These are phyloP conservation scores for Misgurnus anguillicaudatus DNA, from an alignment of 2,113 vertebrate species.

Conservation along the genomic window DNA sequence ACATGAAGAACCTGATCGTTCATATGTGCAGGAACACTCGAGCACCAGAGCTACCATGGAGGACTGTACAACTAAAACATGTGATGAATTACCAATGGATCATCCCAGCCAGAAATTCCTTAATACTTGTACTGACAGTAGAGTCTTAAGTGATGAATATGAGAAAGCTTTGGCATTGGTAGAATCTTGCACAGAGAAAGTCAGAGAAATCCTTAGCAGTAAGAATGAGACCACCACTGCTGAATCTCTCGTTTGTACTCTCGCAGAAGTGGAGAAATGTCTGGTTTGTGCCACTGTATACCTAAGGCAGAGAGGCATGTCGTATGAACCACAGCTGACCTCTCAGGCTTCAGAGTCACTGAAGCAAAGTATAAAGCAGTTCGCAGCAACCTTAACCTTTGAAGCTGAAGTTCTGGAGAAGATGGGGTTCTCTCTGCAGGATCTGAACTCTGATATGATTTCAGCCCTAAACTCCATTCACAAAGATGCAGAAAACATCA, in stretches of 20 bases:
- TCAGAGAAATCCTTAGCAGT: constrained; percentile 72
- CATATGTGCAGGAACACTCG: constrained; percentile 75
- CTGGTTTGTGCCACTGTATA: constrained; percentile 76
- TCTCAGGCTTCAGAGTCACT: constrained; percentile 55
- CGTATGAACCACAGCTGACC: constrained; percentile 48
- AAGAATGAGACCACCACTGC: constrained; percentile 62
- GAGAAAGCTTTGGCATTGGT: constrained; percentile 80
- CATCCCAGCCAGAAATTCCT: not conserved
- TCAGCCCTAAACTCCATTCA: constrained; percentile 77
- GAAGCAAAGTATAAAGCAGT: constrained; percentile 72
- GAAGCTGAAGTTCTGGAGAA: constrained; percentile 86
- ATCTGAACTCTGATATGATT: constrained; percentile 77
- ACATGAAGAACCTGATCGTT: constrained; percentile 77
- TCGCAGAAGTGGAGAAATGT: constrained; percentile 79
- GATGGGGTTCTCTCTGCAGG: constrained; percentile 85
- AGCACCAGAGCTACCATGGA: constrained; percentile 73
- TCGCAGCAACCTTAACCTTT: constrained; percentile 84
- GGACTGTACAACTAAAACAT: constrained; percentile 24
- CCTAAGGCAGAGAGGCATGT: constrained; percentile 67
- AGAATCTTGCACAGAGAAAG: constrained; percentile 82
- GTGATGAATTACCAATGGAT: constrained; percentile 23
- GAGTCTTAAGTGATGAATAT: constrained; percentile 75
- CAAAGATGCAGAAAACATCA: constrained; percentile 70
- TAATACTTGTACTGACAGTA: constrained; percentile 65
- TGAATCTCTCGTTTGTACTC: constrained; percentile 65